Conservation (phyloP, 2,113 vertebrate species). For the Eretmochelys imbricata region DNA sequence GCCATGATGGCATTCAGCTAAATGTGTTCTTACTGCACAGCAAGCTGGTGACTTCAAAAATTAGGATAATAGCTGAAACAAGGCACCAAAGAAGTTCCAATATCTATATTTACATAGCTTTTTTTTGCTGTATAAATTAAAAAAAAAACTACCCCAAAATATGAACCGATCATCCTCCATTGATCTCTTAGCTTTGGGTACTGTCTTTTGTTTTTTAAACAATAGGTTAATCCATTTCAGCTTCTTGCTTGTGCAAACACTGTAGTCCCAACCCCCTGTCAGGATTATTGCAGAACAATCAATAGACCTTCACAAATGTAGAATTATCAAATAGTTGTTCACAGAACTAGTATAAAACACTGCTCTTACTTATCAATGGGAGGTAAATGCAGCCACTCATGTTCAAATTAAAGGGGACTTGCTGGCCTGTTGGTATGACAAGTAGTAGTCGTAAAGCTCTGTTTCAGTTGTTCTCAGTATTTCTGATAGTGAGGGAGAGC, state of each 20-base stretch:
- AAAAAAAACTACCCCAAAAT: background rate
- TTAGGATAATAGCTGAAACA: conserved; percentile 42
- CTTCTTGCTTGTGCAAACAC: background rate
- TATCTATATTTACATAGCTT: background rate
- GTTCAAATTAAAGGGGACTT: background rate
- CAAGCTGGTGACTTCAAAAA: conserved; percentile 50
- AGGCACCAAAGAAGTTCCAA: background rate
- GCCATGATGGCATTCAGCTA: conserved; percentile 51
- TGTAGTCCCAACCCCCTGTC: background rate
- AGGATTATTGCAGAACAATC: background rate
- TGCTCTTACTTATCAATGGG: background rate
- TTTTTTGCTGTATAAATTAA: background rate
- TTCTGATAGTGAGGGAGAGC: background rate
- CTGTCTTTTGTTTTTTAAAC: background rate
- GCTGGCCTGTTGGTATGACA: accelerated
- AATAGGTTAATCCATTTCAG: background rate
- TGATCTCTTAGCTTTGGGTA: background rate
- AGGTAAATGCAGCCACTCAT: background rate
- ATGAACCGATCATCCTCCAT: accelerated
- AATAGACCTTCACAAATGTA: background rate
- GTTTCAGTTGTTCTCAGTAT: background rate
- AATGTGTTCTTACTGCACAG: conserved; percentile 22
- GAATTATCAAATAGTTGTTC: background rate
- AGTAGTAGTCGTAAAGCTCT: background rate
- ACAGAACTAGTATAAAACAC: background rate